Percentiles rank a stretch among this genome's conserved stretches.
These are phyloP conservation scores for Agraylea sexmaculata DNA, from an alignment of 1,140 invertebrate genomes.

Conservation along the genomic window DNA sequence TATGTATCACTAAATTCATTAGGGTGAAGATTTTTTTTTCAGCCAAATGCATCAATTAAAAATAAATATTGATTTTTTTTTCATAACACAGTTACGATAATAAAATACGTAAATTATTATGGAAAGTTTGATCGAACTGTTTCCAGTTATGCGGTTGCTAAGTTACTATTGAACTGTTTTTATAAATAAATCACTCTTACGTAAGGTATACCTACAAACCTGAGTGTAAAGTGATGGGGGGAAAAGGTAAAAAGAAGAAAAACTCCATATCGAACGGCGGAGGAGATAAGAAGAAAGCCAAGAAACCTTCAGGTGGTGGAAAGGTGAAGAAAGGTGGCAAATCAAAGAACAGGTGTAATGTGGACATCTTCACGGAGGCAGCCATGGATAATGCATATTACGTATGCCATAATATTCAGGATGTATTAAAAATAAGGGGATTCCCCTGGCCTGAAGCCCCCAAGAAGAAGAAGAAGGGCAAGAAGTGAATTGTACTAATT, in stretches of 20 bases:
- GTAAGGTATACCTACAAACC: too few relatives aligned
- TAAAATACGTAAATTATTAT: too few relatives aligned
- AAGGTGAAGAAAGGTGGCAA: constrained; percentile 48
- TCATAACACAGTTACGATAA: too few relatives aligned
- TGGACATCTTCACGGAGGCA: constrained; percentile 74
- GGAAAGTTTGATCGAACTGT: too few relatives aligned
- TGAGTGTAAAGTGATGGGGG: constrained; percentile 23
- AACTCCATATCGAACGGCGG: constrained; percentile 42
- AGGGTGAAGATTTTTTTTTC: too few relatives aligned
- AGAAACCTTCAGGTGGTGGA: constrained; percentile 35
- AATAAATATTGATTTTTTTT: too few relatives aligned
- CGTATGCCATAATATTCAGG: constrained; percentile 79
- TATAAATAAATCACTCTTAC: too few relatives aligned
- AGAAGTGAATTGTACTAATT: constrained; percentile 22
- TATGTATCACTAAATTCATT: too few relatives aligned
- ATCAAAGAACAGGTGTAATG: constrained; percentile 46
- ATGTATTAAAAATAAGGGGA: constrained; percentile 59
- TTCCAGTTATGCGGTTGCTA: too few relatives aligned
- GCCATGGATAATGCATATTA: constrained; percentile 83
- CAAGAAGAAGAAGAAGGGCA: constrained; percentile 70
- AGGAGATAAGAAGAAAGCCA: constrained; percentile 35
- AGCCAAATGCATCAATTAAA: too few relatives aligned
- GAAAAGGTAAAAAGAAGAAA: constrained; percentile 38
- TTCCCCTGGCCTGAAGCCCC: constrained; percentile 73
- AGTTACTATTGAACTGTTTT: too few relatives aligned